Percentiles rank a stretch among this genome's conserved stretches.
These are phyloP conservation scores for Okamejei kenojei DNA, from an alignment of 2,797 vertebrate genomes.

Conservation along the genomic window DNA sequence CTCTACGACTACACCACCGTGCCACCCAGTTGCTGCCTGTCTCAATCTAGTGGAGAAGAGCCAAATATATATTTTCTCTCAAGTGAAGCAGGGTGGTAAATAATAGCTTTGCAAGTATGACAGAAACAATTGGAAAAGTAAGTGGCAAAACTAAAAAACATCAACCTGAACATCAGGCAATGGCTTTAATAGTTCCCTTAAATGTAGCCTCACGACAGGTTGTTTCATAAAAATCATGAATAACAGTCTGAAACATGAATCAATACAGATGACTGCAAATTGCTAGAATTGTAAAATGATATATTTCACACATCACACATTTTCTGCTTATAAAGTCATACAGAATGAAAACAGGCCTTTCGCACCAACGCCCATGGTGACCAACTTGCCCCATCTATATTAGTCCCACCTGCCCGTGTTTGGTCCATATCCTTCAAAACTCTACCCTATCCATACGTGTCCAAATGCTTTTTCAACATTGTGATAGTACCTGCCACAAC, in stretches of 20 bases:
- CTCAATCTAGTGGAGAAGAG: background rate
- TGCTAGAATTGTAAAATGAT: background rate
- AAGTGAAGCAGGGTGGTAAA: background rate
- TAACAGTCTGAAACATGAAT: background rate
- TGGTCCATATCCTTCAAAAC: too few species aligned
- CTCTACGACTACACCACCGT: too few species aligned
- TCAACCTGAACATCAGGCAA: background rate
- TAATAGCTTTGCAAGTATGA: too few species aligned
- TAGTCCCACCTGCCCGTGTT: too few species aligned
- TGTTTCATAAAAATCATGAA: background rate
- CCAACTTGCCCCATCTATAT: too few species aligned
- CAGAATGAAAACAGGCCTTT: too few species aligned
- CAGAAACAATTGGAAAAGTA: background rate
- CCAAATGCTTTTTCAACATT: too few species aligned
- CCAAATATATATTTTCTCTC: background rate
- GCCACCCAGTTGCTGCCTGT: too few species aligned
- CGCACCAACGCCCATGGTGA: too few species aligned
- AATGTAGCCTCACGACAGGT: background rate
- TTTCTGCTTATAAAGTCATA: background rate
- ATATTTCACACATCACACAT: background rate
- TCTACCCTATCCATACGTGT: too few species aligned
- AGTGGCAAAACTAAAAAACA: background rate
- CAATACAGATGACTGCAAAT: background rate
- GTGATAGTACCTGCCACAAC: too few species aligned
- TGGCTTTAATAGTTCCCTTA: background rate